Evolutionary conservation across 2,888 invertebrate genomes (phyloP).

Genomic region (Tenodera sinensis): DNA sequence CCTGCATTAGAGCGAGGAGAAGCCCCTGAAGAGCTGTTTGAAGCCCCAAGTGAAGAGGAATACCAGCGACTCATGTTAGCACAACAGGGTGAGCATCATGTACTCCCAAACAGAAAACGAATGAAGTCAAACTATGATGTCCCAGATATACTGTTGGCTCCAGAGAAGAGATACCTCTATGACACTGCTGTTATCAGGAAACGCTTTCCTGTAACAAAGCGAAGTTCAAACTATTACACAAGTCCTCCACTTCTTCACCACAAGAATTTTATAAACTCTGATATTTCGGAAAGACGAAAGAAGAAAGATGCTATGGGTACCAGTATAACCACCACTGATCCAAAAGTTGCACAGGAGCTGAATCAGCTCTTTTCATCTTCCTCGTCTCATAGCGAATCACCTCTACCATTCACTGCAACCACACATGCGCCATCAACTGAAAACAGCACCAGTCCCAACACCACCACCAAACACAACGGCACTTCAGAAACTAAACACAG

Average conservation of each 20-base stretch:
- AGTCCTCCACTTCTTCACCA: slow-evolving; percentile 36
- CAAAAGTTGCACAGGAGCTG: slow-evolving; percentile 41
- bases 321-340: slow-evolving; percentile 53
- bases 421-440: not conserved
- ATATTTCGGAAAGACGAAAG: slow-evolving; percentile 33
- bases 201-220: slow-evolving; percentile 64
- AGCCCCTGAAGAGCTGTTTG: not conserved
- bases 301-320: slow-evolving; percentile 13
- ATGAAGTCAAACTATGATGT: not conserved
- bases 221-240: slow-evolving; percentile 49
- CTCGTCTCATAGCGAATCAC: not conserved
- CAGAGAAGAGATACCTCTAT: slow-evolving; percentile 12
- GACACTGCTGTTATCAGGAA: slow-evolving; percentile 42
- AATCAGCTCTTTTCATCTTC: slow-evolving; percentile 27
- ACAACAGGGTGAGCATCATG: not conserved
- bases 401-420: not conserved
- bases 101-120: not conserved
- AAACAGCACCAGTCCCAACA: not conserved
- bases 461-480: not conserved
- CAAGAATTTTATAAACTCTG: slow-evolving; percentile 18
- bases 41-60: not conserved
- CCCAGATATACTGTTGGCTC: not conserved
- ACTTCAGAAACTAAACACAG: not conserved
- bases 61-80: not conserved
- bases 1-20: not conserved